phyloP scores from a whole-genome alignment of 2,888 invertebrate species.

The Bedellia somnulentella region DNA sequence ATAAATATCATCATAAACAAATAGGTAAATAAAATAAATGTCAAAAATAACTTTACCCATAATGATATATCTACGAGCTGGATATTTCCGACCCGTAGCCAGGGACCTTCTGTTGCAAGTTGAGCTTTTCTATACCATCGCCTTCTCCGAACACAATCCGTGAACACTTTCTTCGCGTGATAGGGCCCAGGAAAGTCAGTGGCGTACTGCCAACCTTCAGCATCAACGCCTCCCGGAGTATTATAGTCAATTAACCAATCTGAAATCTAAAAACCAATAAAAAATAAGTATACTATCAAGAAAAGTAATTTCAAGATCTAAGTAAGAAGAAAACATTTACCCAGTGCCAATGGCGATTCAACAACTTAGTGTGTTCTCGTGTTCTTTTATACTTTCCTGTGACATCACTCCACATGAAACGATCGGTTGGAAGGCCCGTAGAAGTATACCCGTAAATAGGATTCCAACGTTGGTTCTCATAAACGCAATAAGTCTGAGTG shows the following conservation, averaged over 20 bases:
- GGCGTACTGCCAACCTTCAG: slow-evolving; percentile 94
- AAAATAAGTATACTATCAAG: background rate
- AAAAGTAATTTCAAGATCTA: too few species aligned
- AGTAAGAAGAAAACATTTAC: too few species aligned
- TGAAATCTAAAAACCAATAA: slow-evolving; percentile 55
- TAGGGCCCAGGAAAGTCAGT: slow-evolving; percentile 88
- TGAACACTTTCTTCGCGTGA: slow-evolving; percentile 82
- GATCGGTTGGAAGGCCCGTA: slow-evolving; percentile 82
- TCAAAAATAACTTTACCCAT: slow-evolving; percentile 43
- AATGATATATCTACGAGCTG: slow-evolving; percentile 80
- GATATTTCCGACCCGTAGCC: slow-evolving; percentile 85
- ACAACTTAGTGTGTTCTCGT: slow-evolving; percentile 81
- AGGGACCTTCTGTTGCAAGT: slow-evolving; percentile 82
- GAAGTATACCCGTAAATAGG: slow-evolving; percentile 87
- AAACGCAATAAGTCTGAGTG: slow-evolving; percentile 83
- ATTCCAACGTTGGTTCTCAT: slow-evolving; percentile 95
- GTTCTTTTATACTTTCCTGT: slow-evolving; percentile 82
- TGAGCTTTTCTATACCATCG: slow-evolving; percentile 85
- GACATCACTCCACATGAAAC: slow-evolving; percentile 90
- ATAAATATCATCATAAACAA: too few species aligned
- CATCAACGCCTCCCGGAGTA: slow-evolving; percentile 86
- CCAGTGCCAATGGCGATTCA: slow-evolving; percentile 91
- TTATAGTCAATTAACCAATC: slow-evolving; percentile 94
- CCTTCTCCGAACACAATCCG: slow-evolving; percentile 84
- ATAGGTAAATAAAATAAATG: background rate